These are phyloP conservation scores for Palaemon carinicauda DNA, from an alignment of 1,140 invertebrate genomes.

Conservation along the genomic window DNA sequence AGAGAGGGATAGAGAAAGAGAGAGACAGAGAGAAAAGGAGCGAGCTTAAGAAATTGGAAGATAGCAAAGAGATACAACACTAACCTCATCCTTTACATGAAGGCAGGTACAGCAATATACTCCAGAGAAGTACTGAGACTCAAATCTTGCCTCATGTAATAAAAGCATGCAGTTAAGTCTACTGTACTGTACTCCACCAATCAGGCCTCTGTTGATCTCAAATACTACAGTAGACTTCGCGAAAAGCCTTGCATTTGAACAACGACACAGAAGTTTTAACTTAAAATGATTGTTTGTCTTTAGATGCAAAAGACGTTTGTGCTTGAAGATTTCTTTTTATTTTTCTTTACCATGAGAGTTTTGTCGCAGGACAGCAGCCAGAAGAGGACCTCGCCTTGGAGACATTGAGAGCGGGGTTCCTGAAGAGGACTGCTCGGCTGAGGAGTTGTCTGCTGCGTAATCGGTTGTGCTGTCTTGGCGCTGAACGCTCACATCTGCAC, in stretches of 20 bases:
- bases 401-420: constrained; percentile 71
- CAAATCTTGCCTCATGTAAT: too few relatives aligned
- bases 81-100: background rate
- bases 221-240: too few relatives aligned
- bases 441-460: constrained; percentile 78
- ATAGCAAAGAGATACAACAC: background rate
- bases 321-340: too few relatives aligned
- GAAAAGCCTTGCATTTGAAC: too few relatives aligned
- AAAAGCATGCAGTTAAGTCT: too few relatives aligned
- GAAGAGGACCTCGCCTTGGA: constrained; percentile 70
- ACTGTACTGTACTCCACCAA: too few relatives aligned
- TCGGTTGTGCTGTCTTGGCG: constrained; percentile 70
- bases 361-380: background rate
- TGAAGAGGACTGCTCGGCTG: constrained; percentile 73
- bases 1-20: background rate
- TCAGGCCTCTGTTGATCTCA: too few relatives aligned
- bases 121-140: background rate
- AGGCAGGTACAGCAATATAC: too few relatives aligned
- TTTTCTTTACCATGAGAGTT: constrained; percentile 21
- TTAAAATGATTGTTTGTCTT: too few relatives aligned
- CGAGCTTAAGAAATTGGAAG: background rate
- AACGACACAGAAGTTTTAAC: too few relatives aligned
- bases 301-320: too few relatives aligned
- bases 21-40: background rate
- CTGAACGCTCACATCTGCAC: constrained; percentile 40